Base-by-base conservation (phyloP, 2,888 invertebrate genomes). In the Scaptomyza tumidula region DNA sequence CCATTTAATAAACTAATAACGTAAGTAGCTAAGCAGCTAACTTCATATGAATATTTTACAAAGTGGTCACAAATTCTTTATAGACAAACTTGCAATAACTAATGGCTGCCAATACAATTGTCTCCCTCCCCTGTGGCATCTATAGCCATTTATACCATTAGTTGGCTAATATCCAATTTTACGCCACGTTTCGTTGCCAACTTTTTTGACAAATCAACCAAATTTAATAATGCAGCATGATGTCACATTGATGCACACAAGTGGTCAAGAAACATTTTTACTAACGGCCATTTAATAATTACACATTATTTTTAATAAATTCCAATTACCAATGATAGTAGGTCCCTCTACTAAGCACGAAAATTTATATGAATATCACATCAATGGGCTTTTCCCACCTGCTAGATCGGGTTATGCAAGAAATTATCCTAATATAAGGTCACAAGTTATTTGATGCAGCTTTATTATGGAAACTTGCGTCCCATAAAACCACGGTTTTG, bases 181-280 rank as follows among this genome's bases (percentile, higher is more conserved):
- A n/a, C 24, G 52, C 43, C 44, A n/a, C 50, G 29, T 53, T 68
- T 66, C 50, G 24, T 64, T 68, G 80, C 77, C 80, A 69, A 83
- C 46, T 58, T 46, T 75, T 64, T 82, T 88, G 86, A 76, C 83
- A 79, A 52, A 56, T 63, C 41, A 35, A 49, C 70, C 44, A 50
- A 60, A 61, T 65, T 67, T 80, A 88, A 86, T 81, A 80, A 72
- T 86, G 80, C 88, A 66, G 67, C 73, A 82, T 19, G 71, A 57
- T 78, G 80, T 71, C 86, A 56, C 50, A 41, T 59, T 31, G 46
- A 37, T 29, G 46, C 27, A 56, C 24, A 57, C 29, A 37, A 11
- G 29, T 29, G 1, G 24, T 5, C 24, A 24, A 24, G 24, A 24
- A 5, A 24, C 1, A 24, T 24, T 0, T 24, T 24, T 24, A 24